Base-by-base conservation (phyloP, 1,140 invertebrate species). In the Carposina sasakii region DNA sequence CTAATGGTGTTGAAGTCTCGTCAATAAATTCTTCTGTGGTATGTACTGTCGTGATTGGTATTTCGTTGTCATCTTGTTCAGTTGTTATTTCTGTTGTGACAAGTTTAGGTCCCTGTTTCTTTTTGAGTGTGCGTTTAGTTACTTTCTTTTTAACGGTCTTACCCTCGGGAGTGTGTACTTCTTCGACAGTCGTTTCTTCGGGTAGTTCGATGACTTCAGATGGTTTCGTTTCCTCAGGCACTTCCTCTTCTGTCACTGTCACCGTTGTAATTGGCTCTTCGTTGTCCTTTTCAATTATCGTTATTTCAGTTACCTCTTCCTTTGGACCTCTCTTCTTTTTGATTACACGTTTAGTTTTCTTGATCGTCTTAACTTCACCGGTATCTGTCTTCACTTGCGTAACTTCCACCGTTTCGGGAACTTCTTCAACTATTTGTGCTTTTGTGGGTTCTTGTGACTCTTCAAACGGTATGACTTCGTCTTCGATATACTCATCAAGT, bases 341-440 rank as follows among this genome's bases (percentile, higher is more conserved):
- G 9, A 49, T 49, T 8, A 49, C 15, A 1, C 33, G 31, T 15
- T 42, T 49, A 10, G 48, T 37, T 5, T 34, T 49, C 21, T 36
- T 49, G 20, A 49, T 16, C 10, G 28, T 41, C 17, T 41, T 42
- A 1, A 37, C 23, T 15, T 49, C 39, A 0, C 48, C 48, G 9
- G 34, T 16, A 51, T 67, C 64, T 5, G 79, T 76, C 12, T 59
- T 67, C n/a, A 78, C 73, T 52, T 87, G 76, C 8, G 83, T 76
- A 1, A 86, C 62, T 3, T 70, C 70, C 6, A 83, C 73, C 50
- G 82, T 71, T 70, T 86, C 73, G 9, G 74, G 72, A 33, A 71
- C 43, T 54, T 81, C 72, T 54, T 75, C 42, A 8, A 72, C 40
- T 10, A 56, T 1, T 20, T 19, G 44, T 1, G 67, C 52, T 54